Percentiles rank a stretch among this genome's conserved stretches.
Evolutionary conservation across 2,888 invertebrate genomes (phyloP).

Genomic region (Rhagonycha fulva): DNA sequence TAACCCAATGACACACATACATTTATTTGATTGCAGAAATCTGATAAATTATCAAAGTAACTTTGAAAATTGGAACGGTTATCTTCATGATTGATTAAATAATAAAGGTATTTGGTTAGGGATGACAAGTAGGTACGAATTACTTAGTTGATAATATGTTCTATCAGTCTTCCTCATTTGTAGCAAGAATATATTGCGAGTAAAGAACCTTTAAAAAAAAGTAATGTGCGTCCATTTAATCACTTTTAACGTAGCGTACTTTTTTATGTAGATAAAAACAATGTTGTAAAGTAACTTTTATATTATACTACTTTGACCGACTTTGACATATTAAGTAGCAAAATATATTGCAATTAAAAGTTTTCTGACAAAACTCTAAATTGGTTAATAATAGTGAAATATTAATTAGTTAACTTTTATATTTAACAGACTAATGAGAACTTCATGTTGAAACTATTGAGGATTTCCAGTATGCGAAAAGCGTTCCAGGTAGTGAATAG

Average conservation of each 20-base stretch:
- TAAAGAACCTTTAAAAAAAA: background rate
- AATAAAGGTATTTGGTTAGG: background rate
- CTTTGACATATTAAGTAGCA: background rate
- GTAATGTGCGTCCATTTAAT: background rate
- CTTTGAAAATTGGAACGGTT: background rate
- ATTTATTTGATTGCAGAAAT: background rate
- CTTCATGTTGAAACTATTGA: background rate
- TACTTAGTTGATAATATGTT: background rate
- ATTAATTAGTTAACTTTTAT: background rate
- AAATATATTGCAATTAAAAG: background rate
- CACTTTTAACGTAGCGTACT: background rate
- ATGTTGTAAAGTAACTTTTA: too few relatives aligned
- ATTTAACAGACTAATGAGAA: background rate
- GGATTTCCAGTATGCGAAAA: conserved; percentile 4
- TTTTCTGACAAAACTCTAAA: background rate
- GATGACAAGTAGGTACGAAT: background rate
- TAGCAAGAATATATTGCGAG: background rate
- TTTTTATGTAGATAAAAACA: too few relatives aligned
- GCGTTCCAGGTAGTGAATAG: conserved; percentile 30
- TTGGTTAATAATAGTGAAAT: background rate
- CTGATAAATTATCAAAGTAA: background rate
- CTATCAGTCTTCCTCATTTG: too few relatives aligned
- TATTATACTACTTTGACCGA: too few relatives aligned
- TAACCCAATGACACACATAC: background rate
- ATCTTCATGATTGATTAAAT: background rate